Conservation (phyloP, 2,797 vertebrate genomes). For the Pelodytes ibericus region DNA sequence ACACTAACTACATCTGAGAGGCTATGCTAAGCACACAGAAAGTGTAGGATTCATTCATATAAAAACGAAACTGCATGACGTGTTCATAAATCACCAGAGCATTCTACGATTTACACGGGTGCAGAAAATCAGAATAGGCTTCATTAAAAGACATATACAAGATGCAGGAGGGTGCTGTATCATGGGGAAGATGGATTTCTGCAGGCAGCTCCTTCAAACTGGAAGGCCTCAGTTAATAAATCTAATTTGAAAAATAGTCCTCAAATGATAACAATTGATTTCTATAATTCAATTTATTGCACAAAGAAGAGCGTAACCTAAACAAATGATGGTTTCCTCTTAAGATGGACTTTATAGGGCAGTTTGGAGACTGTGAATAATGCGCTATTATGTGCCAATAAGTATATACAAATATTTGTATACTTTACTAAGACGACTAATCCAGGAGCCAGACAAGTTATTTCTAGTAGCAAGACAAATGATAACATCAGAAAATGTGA, state of each 20-base stretch:
- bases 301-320: constrained; percentile 3
- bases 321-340: background rate
- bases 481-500: too few relatives aligned
- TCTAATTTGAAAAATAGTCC: too few relatives aligned
- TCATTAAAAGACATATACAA: too few relatives aligned
- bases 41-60: background rate
- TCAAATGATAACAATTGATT: too few relatives aligned
- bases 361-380: background rate
- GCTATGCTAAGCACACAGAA: background rate
- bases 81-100: background rate
- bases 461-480: too few relatives aligned
- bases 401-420: too few relatives aligned
- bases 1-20: background rate
- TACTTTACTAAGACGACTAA: too few relatives aligned
- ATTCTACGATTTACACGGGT: background rate
- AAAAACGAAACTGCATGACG: background rate
- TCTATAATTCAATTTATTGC: background rate
- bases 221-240: too few relatives aligned
- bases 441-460: too few relatives aligned
- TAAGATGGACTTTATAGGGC: background rate
- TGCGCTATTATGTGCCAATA: background rate
- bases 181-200: background rate
- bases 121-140: background rate
- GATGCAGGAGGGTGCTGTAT: too few relatives aligned
- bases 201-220: background rate